phyloP scores from a whole-genome alignment of 2,888 invertebrate species.

The Plemyria rubiginata region DNA sequence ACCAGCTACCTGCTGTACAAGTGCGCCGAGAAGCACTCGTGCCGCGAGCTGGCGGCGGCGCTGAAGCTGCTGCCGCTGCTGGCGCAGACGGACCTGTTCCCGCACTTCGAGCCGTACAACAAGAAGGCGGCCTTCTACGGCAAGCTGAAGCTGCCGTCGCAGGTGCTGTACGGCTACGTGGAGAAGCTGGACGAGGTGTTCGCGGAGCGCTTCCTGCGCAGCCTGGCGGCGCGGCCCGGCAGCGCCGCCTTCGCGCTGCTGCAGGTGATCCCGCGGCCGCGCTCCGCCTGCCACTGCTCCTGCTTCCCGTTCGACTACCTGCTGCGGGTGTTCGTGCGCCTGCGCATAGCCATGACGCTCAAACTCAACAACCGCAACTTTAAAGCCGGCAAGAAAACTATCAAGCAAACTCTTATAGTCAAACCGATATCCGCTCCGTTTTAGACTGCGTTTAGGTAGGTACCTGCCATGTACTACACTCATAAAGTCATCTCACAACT shows the following conservation, averaged over 20 bases:
- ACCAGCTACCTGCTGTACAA: conserved; percentile 37
- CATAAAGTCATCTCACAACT: neutral
- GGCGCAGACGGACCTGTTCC: conserved; percentile 29
- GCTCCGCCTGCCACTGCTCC: conserved; percentile 35
- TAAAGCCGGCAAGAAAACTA: conserved; percentile 27
- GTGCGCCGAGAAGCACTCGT: conserved; percentile 36
- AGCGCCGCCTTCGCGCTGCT: conserved; percentile 27
- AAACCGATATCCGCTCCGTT: conserved; percentile 20
- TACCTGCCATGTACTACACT: neutral
- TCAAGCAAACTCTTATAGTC: conserved; percentile 25
- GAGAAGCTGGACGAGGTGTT: conserved; percentile 37
- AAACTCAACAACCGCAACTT: conserved; percentile 33
- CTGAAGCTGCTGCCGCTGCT: conserved; percentile 29
- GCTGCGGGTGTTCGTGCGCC: conserved; percentile 36
- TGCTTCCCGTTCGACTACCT: conserved; percentile 40
- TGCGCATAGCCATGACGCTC: conserved; percentile 37
- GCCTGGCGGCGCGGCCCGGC: conserved; percentile 23
- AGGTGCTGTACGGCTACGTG: conserved; percentile 38
- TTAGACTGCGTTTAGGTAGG: neutral
- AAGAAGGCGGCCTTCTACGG: conserved; percentile 30
- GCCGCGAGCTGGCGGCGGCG: conserved; percentile 32
- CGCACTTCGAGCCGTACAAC: conserved; percentile 36
- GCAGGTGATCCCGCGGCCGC: conserved; percentile 30
- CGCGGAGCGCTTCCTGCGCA: conserved; percentile 26
- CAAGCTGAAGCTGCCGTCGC: conserved; percentile 34